Conservation (phyloP, 2,797 vertebrate genomes). For the Apogon talboti region DNA sequence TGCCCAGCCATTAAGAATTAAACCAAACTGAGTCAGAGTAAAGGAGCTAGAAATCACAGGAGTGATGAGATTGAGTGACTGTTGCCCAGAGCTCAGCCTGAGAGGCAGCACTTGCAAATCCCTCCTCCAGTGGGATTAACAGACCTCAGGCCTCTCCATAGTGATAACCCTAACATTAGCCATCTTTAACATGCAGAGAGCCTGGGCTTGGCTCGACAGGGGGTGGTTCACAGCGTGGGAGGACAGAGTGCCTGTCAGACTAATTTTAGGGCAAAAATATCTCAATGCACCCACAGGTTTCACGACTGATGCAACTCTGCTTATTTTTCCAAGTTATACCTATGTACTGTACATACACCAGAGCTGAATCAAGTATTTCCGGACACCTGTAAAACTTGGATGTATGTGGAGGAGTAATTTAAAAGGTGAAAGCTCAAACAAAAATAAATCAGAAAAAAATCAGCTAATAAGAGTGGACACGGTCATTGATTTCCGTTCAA, state of each 20-base stretch:
- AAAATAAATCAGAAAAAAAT: constrained; percentile 7
- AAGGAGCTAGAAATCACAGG: constrained; percentile 17
- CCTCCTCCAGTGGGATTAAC: constrained; percentile 1
- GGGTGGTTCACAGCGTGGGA: background rate
- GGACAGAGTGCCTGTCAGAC: constrained; percentile 8
- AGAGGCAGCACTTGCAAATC: constrained; percentile 1
- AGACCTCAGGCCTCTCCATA: background rate
- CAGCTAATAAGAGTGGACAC: constrained; percentile 13
- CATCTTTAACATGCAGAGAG: constrained; percentile 9
- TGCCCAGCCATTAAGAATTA: constrained; percentile 25
- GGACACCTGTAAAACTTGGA: background rate
- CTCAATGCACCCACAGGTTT: background rate
- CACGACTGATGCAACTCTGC: background rate
- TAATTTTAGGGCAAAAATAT: background rate
- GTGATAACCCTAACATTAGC: background rate
- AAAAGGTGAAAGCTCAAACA: background rate
- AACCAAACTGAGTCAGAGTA: constrained; percentile 35
- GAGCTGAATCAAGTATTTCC: background rate
- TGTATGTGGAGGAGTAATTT: background rate
- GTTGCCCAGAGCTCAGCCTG: constrained; percentile 1
- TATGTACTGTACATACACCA: background rate
- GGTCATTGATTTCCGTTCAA: constrained; percentile 26
- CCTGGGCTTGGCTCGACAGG: background rate
- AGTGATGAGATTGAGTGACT: background rate
- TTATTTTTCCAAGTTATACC: background rate